A percentile compares a stretch with the other conserved stretches of the same genome.
Evolutionary conservation across 2,113 vertebrate genomes (phyloP).

Genomic region (Cheirogaleus medius): DNA sequence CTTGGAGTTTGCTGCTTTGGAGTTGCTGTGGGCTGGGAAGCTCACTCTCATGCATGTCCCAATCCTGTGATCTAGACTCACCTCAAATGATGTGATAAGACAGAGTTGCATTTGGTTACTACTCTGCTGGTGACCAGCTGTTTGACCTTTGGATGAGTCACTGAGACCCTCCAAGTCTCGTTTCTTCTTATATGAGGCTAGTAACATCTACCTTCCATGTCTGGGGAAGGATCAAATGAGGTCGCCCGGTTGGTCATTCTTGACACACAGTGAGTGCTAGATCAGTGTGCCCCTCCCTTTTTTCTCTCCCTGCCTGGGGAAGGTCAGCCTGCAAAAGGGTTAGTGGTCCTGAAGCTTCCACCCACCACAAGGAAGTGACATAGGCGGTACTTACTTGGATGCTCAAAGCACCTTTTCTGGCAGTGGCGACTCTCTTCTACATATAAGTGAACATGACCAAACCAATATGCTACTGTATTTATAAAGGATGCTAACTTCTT

Average conservation of each 20-base stretch:
- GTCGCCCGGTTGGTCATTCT: too few relatives aligned
- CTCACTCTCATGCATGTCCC: too few relatives aligned
- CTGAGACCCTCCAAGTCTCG: neutral
- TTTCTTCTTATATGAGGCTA: neutral
- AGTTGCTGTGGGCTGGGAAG: neutral
- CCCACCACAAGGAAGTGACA: neutral
- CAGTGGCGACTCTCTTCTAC: neutral
- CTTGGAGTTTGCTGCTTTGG: neutral
- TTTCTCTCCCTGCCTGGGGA: neutral
- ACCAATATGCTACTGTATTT: neutral
- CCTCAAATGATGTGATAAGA: neutral
- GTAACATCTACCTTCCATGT: neutral
- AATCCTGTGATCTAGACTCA: neutral
- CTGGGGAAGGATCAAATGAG: neutral
- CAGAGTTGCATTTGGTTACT: neutral
- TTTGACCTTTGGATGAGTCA: neutral
- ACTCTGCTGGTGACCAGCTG: neutral
- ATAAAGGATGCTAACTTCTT: neutral
- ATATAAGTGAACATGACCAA: neutral
- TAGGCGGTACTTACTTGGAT: too few relatives aligned
- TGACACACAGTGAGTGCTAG: neutral
- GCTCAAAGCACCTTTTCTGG: neutral
- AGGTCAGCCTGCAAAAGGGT: neutral
- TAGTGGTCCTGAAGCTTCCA: neutral
- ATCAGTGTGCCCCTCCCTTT: rapidly evolving